Evolutionary conservation across 1,140 invertebrate genomes (phyloP).

Genomic region (Drosophila azteca): DNA sequence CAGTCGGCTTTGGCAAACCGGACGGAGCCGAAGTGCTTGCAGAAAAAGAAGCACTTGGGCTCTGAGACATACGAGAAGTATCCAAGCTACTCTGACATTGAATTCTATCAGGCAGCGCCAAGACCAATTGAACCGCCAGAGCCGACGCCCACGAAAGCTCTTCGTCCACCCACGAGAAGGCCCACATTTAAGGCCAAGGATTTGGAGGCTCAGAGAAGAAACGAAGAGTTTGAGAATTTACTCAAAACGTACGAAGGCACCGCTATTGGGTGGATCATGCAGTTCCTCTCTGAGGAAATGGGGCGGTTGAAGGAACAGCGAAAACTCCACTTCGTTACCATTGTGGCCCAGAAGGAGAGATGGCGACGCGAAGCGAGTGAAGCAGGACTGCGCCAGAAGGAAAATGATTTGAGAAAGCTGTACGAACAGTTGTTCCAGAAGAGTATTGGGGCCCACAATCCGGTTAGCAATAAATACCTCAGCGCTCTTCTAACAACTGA

Average conservation of each 20-base stretch:
- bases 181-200: background rate
- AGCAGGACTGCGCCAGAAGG: slow-evolving; percentile 87
- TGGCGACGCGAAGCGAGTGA: slow-evolving; percentile 88
- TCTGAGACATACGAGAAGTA: slow-evolving; percentile 1
- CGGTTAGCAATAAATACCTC: slow-evolving; percentile 87
- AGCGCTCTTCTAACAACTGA: slow-evolving; percentile 87
- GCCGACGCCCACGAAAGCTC: no score
- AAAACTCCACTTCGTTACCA: slow-evolving; percentile 88
- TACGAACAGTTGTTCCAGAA: slow-evolving; percentile 88
- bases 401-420: slow-evolving; percentile 86
- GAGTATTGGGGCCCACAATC: slow-evolving; percentile 85
- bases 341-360: slow-evolving; percentile 88
- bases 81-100: no score
- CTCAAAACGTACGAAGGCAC: slow-evolving; percentile 67
- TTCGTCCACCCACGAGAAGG: background rate
- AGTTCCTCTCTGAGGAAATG: slow-evolving; percentile 86
- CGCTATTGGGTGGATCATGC: slow-evolving; percentile 71
- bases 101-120: no score
- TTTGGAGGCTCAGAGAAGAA: slow-evolving; percentile 3
- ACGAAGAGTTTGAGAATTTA: slow-evolving; percentile 57
- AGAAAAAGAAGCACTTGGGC: slow-evolving; percentile 17
- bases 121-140: no score
- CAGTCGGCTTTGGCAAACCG: slow-evolving; percentile 18
- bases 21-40: slow-evolving; percentile 38
- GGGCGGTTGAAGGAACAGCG: slow-evolving; percentile 88